Conservation (phyloP, 2,113 vertebrate genomes). For the Corythornis vintsioides region DNA sequence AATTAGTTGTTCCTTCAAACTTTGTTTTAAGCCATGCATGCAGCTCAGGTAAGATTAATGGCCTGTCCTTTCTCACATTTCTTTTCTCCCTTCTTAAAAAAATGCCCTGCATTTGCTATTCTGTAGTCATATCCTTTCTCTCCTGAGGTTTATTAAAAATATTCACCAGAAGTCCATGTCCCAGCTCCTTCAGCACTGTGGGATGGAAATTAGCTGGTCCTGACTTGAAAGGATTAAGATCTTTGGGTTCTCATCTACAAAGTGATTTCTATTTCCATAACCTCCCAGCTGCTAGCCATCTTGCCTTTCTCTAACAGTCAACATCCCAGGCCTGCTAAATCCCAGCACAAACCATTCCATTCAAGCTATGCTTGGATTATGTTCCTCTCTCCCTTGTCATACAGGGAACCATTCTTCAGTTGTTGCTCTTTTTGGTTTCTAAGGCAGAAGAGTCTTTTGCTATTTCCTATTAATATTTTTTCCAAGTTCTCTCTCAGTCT, state of each 20-base stretch:
- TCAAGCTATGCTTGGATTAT: neutral
- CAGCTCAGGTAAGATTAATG: constrained; percentile 35
- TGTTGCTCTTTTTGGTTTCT: neutral
- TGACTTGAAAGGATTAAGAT: neutral
- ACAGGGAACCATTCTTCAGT: neutral
- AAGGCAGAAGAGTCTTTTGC: neutral
- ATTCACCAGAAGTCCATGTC: neutral
- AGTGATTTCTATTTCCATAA: neutral
- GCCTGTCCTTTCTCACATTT: constrained; percentile 15
- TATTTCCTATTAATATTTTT: neutral
- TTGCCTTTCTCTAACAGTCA: neutral
- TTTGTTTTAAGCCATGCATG: neutral
- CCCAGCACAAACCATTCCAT: neutral
- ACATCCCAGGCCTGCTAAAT: neutral
- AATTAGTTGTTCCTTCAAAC: constrained; percentile 38
- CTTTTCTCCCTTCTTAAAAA: neutral
- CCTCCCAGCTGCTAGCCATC: neutral
- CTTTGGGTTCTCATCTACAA: neutral
- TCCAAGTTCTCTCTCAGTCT: neutral
- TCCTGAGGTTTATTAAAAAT: neutral
- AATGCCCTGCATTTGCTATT: neutral
- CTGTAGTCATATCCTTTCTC: neutral
- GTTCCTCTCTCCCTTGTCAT: neutral
- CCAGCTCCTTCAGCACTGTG: neutral
- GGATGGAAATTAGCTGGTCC: neutral